Conservation (phyloP, 2,888 invertebrate genomes). For the Parnassius apollo region DNA sequence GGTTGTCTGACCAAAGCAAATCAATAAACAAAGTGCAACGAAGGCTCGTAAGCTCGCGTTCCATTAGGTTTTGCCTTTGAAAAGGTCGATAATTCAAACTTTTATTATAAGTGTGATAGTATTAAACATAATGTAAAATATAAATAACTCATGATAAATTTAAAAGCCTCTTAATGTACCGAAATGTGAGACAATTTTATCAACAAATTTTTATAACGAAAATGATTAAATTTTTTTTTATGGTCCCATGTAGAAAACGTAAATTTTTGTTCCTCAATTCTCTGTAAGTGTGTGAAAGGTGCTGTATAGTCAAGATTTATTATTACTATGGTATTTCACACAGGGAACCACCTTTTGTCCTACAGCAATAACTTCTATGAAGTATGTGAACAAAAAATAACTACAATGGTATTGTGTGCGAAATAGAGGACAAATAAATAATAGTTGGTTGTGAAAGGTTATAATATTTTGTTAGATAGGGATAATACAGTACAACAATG, state of each 20-base stretch:
- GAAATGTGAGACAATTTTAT: neutral
- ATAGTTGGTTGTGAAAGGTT: slow-evolving; percentile 59
- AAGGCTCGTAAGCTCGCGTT: neutral
- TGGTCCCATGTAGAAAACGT: neutral
- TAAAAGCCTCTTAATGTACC: neutral
- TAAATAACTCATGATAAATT: no score
- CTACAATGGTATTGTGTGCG: slow-evolving; percentile 65
- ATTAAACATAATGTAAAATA: no score
- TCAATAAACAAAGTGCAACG: neutral
- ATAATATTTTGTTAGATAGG: slow-evolving; percentile 53
- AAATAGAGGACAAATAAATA: slow-evolving; percentile 51
- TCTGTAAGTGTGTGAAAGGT: slow-evolving; percentile 28
- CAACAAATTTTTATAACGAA: neutral
- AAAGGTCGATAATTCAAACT: no score
- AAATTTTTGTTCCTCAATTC: neutral
- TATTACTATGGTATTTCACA: slow-evolving; percentile 48
- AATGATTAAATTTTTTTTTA: neutral
- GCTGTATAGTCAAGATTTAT: slow-evolving; percentile 47
- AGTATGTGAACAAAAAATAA: slow-evolving; percentile 71
- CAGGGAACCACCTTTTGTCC: slow-evolving; percentile 55
- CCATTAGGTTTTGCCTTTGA: no score
- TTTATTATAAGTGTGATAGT: no score
- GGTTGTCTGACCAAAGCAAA: no score
- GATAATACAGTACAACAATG: neutral
- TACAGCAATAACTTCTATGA: slow-evolving; percentile 54